phyloP scores from a whole-genome alignment of 2,888 invertebrate genomes.

The Drosophila yooni region DNA sequence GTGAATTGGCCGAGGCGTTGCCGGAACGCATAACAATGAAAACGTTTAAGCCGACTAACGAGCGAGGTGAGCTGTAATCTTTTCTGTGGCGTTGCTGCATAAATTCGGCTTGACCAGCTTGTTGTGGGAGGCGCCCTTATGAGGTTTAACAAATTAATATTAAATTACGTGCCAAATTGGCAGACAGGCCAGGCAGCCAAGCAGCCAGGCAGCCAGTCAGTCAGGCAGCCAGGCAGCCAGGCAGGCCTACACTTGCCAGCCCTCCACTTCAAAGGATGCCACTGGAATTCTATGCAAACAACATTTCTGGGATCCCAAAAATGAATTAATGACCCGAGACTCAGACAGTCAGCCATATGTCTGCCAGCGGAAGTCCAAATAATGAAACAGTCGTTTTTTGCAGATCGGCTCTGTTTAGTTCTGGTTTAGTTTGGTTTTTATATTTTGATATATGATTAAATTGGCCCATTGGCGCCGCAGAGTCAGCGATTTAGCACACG shows the following conservation, averaged over 20 bases:
- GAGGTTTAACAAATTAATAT: slow-evolving; percentile 83
- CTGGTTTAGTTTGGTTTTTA: slow-evolving; percentile 6
- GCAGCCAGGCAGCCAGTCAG: neutral
- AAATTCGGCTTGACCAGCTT: slow-evolving; percentile 20
- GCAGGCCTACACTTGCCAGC: slow-evolving; percentile 29
- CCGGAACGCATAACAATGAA: slow-evolving; percentile 78
- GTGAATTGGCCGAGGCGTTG: slow-evolving; percentile 65
- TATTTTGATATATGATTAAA: slow-evolving; percentile 42
- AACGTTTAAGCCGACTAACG: slow-evolving; percentile 79
- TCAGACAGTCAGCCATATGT: slow-evolving; percentile 40
- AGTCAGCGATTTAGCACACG: slow-evolving; percentile 71
- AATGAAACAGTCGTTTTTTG: slow-evolving; percentile 38
- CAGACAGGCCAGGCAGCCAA: slow-evolving; percentile 51
- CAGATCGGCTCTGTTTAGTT: neutral
- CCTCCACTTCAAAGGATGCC: slow-evolving; percentile 63
- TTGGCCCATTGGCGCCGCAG: slow-evolving; percentile 76
- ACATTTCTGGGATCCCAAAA: slow-evolving; percentile 17
- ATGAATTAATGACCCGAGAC: slow-evolving; percentile 45
- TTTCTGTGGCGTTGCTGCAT: slow-evolving; percentile 24
- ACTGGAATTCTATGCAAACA: slow-evolving; percentile 67
- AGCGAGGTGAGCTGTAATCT: slow-evolving; percentile 74
- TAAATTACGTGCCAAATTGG: slow-evolving; percentile 83
- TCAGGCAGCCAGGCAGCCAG: slow-evolving; percentile 4
- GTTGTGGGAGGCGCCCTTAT: slow-evolving; percentile 73
- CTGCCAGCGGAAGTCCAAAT: slow-evolving; percentile 67